Conservation (phyloP, 2,113 vertebrate genomes). For the Axis porcinus region DNA sequence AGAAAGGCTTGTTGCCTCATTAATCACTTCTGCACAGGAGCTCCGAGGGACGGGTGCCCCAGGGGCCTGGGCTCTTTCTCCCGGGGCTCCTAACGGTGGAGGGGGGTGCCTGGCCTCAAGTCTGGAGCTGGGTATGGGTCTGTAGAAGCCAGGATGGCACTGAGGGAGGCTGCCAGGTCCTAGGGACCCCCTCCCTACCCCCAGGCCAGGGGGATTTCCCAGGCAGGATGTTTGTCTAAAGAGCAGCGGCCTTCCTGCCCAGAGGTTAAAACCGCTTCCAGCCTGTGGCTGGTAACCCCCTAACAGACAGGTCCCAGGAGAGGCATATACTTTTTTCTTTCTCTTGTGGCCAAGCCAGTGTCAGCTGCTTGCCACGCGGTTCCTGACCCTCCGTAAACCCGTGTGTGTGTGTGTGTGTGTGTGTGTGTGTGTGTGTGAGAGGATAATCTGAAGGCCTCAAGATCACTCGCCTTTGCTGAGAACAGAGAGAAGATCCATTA, state of each 20-base stretch:
- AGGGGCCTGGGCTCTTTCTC: slow-evolving; percentile 56
- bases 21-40: slow-evolving; percentile 88
- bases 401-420: background rate
- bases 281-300: background rate
- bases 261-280: background rate
- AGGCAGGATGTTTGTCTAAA: slow-evolving; percentile 58
- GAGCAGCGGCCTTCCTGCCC: slow-evolving; percentile 31
- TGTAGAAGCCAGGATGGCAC: background rate
- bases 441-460: background rate
- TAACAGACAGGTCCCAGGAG: background rate
- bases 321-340: background rate
- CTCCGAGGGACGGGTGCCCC: slow-evolving; percentile 85
- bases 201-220: slow-evolving; percentile 39
- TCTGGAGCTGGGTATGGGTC: background rate
- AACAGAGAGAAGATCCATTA: background rate
- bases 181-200: background rate
- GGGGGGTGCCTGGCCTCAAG: background rate
- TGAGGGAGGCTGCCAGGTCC: background rate
- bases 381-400: slow-evolving; percentile 29
- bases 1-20: slow-evolving; percentile 90
- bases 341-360: background rate
- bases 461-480: background rate
- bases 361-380: background rate
- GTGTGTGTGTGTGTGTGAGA: background rate
- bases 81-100: background rate